Evolutionary conservation across 2,797 vertebrate species (phyloP), one percentile per base, ranked within the genome.

Genomic region (Cossypha niveicapilla): DNA sequence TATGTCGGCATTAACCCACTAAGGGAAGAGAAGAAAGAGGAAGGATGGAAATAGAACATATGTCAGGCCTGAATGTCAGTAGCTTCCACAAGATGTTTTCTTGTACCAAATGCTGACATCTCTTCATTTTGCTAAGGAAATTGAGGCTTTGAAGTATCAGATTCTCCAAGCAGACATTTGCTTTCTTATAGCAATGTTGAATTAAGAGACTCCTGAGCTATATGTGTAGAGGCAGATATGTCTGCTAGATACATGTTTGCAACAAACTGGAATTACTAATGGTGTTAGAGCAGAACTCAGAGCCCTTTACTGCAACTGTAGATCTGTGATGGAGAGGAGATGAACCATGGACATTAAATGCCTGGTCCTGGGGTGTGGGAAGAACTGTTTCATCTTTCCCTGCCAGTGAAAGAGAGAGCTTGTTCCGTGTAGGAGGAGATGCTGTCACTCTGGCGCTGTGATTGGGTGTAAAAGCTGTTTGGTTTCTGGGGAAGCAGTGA

Each of bases 321-420:
- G 6, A n/a, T 44, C 42, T 76, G 45, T 28, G 39, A 50, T 80
- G 75, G 57, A 77, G 56, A n/a, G 13, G n/a, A 77, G 27, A 18
- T 4, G 8, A 32, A 42, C 39, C 2, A 7, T 0, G 1, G 57
- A 51, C 4, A 12, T 54, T n/a, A n/a, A 42, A 41, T 44, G 18
- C 32, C 41, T 28, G 42, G 13, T 58, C 37, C 34, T 67, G 54
- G 13, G 19, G 7, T 25, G 16, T 18, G 18, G 9, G 27, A 76
- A 47, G 58, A 58, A 27, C 51, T 19, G 27, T 60, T 82, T 79
- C 27, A 25, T 63, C 50, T 67, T 67, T 56, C 18, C 22, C 41
- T 86, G 45, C n/a, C 45, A 48, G 50, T 18, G 41, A 60, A 75
- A 57, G 42, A 66, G 39, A 21, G 72, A 67, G 45, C 23, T 74